These are phyloP conservation scores for Eurystomus glaucurus DNA, from an alignment of 2,797 vertebrate species.

Conservation along the genomic window DNA sequence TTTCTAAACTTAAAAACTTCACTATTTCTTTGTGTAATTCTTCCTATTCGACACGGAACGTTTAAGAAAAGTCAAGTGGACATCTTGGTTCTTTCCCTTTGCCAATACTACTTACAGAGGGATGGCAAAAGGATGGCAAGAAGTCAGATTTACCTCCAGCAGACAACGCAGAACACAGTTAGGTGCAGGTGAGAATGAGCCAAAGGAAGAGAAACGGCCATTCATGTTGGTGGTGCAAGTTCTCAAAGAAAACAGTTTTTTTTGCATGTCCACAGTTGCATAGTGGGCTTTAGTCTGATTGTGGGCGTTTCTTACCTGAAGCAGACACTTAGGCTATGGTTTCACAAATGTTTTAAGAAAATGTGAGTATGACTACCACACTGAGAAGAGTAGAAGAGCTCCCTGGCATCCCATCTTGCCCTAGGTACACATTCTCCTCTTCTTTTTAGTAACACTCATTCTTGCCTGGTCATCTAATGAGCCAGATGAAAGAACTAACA, in stretches of 20 bases:
- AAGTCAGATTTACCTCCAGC: not conserved
- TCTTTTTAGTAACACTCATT: not conserved
- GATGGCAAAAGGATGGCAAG: not conserved
- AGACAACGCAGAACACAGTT: not conserved
- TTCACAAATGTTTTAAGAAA: not conserved
- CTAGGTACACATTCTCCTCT: not conserved
- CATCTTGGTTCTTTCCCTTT: not conserved
- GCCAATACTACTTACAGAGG: not conserved
- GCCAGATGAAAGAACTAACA: not conserved
- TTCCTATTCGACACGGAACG: not conserved
- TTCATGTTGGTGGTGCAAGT: not conserved
- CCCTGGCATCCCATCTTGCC: not conserved
- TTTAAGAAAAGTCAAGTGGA: not conserved
- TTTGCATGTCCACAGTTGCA: not conserved
- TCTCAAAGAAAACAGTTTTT: not conserved
- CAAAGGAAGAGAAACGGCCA: not conserved
- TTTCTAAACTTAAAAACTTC: not conserved
- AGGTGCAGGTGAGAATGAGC: not conserved
- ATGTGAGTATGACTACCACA: not conserved
- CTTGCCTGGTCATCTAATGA: not conserved
- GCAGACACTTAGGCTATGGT: not conserved
- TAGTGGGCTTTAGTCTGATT: not conserved
- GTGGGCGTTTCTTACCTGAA: not conserved
- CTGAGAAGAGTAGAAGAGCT: not conserved
- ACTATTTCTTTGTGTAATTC: not conserved